Conservation (phyloP, 2,113 vertebrate species). For the Aptenodytes patagonicus region DNA sequence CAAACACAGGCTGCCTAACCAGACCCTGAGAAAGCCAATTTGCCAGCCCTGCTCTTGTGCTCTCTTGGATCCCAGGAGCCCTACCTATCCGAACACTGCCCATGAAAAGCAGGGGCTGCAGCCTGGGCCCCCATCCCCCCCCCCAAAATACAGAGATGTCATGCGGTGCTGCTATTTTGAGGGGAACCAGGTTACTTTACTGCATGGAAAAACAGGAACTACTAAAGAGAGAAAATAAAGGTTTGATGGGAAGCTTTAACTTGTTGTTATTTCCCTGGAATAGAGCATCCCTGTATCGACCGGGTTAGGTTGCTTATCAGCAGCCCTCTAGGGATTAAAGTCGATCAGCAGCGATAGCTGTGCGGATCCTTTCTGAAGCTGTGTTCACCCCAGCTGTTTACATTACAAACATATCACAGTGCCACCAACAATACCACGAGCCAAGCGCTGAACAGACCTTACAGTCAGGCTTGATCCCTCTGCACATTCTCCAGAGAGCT, state of each 20-base stretch:
- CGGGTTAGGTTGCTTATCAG: neutral
- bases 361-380: neutral
- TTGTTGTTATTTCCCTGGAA: neutral
- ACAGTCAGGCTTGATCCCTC: neutral
- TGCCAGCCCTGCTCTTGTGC: neutral
- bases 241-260: neutral
- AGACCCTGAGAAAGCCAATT: neutral
- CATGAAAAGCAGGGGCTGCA: neutral
- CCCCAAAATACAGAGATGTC: neutral
- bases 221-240: neutral
- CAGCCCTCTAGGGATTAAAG: neutral
- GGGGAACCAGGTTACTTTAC: neutral
- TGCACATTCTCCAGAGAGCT: neutral
- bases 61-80: neutral
- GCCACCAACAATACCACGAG: neutral
- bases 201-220: neutral
- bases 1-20: neutral
- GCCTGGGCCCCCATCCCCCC: neutral
- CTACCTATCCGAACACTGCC: neutral
- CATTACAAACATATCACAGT: neutral
- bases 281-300: neutral
- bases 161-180: neutral
- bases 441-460: neutral
- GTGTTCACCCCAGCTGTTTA: neutral
- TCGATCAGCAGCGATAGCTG: neutral